Evolutionary conservation across 23 tunicate genomes (phyloP), one percentile per base, ranked within the genome.

Genomic region (Clavelina lepadiformis): DNA sequence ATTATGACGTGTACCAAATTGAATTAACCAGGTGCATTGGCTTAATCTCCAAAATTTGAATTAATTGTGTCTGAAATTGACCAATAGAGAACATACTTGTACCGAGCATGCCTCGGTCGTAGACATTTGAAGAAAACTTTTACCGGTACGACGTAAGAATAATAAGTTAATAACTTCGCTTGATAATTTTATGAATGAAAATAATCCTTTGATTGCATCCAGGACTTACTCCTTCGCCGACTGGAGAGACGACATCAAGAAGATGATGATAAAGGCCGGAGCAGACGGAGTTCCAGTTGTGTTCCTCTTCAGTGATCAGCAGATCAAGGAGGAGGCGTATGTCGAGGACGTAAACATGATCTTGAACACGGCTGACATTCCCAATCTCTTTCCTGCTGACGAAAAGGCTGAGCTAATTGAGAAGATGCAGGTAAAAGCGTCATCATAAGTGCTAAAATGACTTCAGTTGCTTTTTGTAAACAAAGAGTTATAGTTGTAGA

Each of bases 1-100:
- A 91, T 41, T 83, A 82, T 59, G 98, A 91, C 35, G 58, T 78
- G 22, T 91, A 82, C 63, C 87, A 80, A 32, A 78, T 91, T 22
- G 98, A 91, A 59, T 76, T 91, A n/a, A 91, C 98, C 1, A 83
- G 98, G 86, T 82, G n/a, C n/a, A n/a, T n/a, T n/a, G n/a, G n/a
- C n/a, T n/a, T n/a, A n/a, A n/a, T n/a, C n/a, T n/a, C n/a, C n/a
- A n/a, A n/a, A n/a, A n/a, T n/a, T n/a, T n/a, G n/a, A n/a, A n/a
- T n/a, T n/a, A n/a, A n/a, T n/a, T n/a, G n/a, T n/a, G n/a, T n/a
- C n/a, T n/a, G n/a, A n/a, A n/a, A n/a, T n/a, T n/a, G n/a, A n/a
- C n/a, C n/a, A n/a, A n/a, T n/a, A n/a, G n/a, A n/a, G n/a, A n/a
- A n/a, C n/a, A n/a, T n/a, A n/a, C n/a, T n/a, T n/a, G n/a, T n/a